phyloP scores from a whole-genome alignment of 64 coral and sea anemone genomes.

The Cladopsammia gracilis region DNA sequence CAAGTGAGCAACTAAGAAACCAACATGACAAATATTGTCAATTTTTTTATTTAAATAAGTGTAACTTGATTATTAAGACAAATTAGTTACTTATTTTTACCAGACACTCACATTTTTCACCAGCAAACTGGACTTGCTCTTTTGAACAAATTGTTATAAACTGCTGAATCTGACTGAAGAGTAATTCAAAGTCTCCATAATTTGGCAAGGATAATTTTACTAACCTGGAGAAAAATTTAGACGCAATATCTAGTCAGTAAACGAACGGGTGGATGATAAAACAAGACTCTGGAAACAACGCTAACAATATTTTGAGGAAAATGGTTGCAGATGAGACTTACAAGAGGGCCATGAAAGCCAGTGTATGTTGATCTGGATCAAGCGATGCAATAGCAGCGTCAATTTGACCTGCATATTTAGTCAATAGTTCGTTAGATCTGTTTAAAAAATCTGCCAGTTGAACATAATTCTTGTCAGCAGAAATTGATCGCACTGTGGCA shows the following conservation, averaged over 20 bases:
- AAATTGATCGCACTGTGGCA: slow-evolving; percentile 88
- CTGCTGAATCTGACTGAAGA: slow-evolving; percentile 95
- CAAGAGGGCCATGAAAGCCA: slow-evolving; percentile 97
- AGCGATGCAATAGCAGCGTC: slow-evolving; percentile 92
- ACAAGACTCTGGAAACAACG: not conserved
- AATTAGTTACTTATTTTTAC: not conserved
- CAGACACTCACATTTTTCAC: slow-evolving; percentile 87
- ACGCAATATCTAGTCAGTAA: not conserved
- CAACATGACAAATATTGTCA: not conserved
- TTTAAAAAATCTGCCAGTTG: slow-evolving; percentile 94
- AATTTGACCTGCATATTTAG: slow-evolving; percentile 90
- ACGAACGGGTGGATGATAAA: not conserved
- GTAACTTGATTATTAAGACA: not conserved
- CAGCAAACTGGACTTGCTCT: slow-evolving; percentile 96
- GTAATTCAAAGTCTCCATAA: slow-evolving; percentile 97
- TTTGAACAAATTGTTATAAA: slow-evolving; percentile 91
- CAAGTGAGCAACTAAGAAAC: slow-evolving; percentile 86
- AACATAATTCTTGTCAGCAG: slow-evolving; percentile 95
- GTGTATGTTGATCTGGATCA: slow-evolving; percentile 96
- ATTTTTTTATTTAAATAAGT: not conserved
- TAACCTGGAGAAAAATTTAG: slow-evolving; percentile 56
- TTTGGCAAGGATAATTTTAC: slow-evolving; percentile 92
- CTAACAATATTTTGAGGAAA: not conserved
- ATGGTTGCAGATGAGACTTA: slow-evolving; percentile 11
- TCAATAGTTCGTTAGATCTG: slow-evolving; percentile 86